Evolutionary conservation across 1,140 invertebrate genomes (phyloP), one percentile per base, ranked within the genome.

Genomic region (Mercenaria mercenaria): DNA sequence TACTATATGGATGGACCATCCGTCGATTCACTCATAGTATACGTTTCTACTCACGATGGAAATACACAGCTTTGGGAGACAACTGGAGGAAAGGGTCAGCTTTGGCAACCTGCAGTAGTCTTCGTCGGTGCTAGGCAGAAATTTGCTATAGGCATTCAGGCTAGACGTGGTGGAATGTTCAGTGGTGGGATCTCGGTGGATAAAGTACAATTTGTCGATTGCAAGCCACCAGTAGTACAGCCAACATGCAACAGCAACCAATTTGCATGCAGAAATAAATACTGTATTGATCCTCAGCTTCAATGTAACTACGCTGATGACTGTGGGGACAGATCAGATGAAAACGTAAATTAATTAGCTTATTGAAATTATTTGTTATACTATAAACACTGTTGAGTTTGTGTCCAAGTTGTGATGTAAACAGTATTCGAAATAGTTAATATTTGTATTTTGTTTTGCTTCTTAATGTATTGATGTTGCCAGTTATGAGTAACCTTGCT

Each of bases 1-100:
- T 95, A 95, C 76, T 92, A 88, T 79, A 94, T 95, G 92, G 64
- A 88, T 67, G 94, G 94, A 61, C 83, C 67, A n/a, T 59, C 87
- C 32, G 86, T 92, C 6, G 93, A 92, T 43, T 79, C 90, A 15
- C 90, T 95, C 15, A 91, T 93, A 47, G 92, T 94, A 2, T 92
- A 86, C n/a, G 74, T 72, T 11, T 82, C 77, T 1, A 77, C 77
- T 20, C 77, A 90, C n/a, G 90, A 84, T 43, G 67, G 86, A 32
- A 91, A 64, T 41, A 77, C 76, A 29, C 90, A 76, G 37, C 67
- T 93, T 8, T 94, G 88, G 88, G 26, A 82, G 29, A 61, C 85
- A 26, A 82, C 59, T 29, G 93, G 92, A 23, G 84, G 90, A 34
- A 92, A 92, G 64, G 91, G 91, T 13, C 64, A 82, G 29, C 41